Evolutionary conservation across 2,888 invertebrate species (phyloP).

Genomic region (Lepas anatifera): DNA sequence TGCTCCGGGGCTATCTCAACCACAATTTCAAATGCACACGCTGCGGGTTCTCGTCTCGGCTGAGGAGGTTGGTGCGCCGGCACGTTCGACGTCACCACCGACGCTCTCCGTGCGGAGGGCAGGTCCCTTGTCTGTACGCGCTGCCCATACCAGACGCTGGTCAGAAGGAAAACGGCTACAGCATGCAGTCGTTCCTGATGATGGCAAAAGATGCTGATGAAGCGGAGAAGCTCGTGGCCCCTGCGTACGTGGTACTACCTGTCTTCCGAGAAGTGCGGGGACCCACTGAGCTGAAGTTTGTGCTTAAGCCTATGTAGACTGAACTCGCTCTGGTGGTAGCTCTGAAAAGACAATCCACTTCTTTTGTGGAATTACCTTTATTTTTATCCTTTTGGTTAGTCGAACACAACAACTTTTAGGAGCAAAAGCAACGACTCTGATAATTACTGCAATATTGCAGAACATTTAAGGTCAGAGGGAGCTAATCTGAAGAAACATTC

Average conservation of each 20-base stretch:
- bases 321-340: background rate
- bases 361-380: too few relatives aligned
- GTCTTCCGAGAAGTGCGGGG: background rate
- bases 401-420: too few relatives aligned
- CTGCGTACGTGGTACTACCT: background rate
- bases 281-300: background rate
- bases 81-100: conserved; percentile 1
- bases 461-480: too few relatives aligned
- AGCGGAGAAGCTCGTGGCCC: background rate
- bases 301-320: background rate
- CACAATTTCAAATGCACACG: background rate
- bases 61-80: background rate
- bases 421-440: too few relatives aligned
- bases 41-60: conserved; percentile 1
- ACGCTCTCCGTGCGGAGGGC: background rate
- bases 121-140: background rate
- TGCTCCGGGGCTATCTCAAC: conserved; percentile 5
- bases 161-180: background rate
- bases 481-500: too few relatives aligned
- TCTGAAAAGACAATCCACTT: too few relatives aligned
- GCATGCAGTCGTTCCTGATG: conserved; percentile 4
- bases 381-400: too few relatives aligned
- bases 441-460: too few relatives aligned
- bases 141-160: background rate
- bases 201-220: background rate